Evolutionary conservation across 2,888 invertebrate genomes (phyloP), one percentile per base, ranked within the genome.

Genomic region (Schizaphis graminum): DNA sequence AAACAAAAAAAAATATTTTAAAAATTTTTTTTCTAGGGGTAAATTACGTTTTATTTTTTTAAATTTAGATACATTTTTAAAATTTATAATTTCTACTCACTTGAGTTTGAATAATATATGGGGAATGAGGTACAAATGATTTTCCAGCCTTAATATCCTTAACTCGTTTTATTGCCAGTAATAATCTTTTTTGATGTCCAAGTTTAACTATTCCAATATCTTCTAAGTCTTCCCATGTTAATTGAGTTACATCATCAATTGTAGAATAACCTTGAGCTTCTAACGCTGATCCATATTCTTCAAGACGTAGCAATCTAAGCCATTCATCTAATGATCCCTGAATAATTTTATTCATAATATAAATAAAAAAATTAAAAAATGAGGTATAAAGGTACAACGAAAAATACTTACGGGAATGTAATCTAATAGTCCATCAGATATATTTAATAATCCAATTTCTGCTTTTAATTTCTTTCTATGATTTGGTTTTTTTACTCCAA

Each of bases 221-320:
- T 96, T 99, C 99, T 96, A 99, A 97, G 96, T 99, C 99, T 96
- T 99, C 99, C 99, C 99, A 99, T 94, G 98, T 98, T 93, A 99
- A 97, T 96, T 99, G 98, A 61, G 98, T 98, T 94, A 99, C 98
- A 96, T 98, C 98, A 95, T 99, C 98, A 86, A 99, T 98, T 16
- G 98, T 98, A 95, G 98, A 97, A 96, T 99, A 99, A 93, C 99
- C 99, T 96, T 99, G 99, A 95, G 98, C 98, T 95, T 98, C 97
- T 95, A 99, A 97, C 86, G 98, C 98, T 44, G 98, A 97, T 85
- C 98, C 97, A 96, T 99, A 99, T 96, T 99, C 99, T 95, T 98
- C 98, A 95, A 99, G 97, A 95, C 98, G 97, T 95, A 99, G 96
- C 95, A 99, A 96, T 95, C 98, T 97, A 94, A 99, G 96, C 99